Evolutionary conservation across 2,888 invertebrate species (phyloP), one percentile per base, ranked within the genome.

Genomic region (Ectropis crepuscularia): DNA sequence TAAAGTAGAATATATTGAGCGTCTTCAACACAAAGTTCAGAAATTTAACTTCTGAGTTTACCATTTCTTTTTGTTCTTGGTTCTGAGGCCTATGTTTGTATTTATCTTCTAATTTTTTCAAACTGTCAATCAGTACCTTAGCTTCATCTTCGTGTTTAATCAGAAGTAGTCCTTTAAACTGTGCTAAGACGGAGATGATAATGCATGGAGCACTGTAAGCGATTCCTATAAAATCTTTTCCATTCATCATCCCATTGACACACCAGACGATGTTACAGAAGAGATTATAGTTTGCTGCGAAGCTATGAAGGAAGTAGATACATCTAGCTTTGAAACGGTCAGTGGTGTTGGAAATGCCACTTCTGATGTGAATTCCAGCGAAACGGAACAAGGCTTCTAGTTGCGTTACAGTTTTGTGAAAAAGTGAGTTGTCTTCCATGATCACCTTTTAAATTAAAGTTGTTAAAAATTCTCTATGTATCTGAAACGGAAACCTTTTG

Each of bases 151-250:
- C 77, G 45, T 81, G 69, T 0, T 72, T 6, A 0, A 81, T 55
- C 2, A 84, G 41, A 6, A 67, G 72, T 0, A 78, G 12, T 0
- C 73, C 71, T 61, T 86, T 86, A 0, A 77, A 36, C 41, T 71
- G 74, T 0, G 71, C 71, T 2, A 85, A 62, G 2, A 70, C 66
- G 39, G 73, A 75, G 2, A 79, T 50, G 0, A 70, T 70, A 2
- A 85, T 67, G 42, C 87, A 86, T 0, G 87, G 87, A 0, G 81
- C 76, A 0, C 73, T 72, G 47, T 77, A 82, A 0, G 84, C 83
- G 0, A 86, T 49, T 37, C 76, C 73, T 0, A 73, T 73, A 6
- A 87, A 80, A 6, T 72, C 78, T 55, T 78, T 77, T 0, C 80
- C 82, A 0, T 69, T 70, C 0, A 36, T 37, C 0, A 82, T 68